These are phyloP conservation scores for Caenorhabditis macrosperma DNA, from an alignment of 2,888 invertebrate species.

Conservation along the genomic window DNA sequence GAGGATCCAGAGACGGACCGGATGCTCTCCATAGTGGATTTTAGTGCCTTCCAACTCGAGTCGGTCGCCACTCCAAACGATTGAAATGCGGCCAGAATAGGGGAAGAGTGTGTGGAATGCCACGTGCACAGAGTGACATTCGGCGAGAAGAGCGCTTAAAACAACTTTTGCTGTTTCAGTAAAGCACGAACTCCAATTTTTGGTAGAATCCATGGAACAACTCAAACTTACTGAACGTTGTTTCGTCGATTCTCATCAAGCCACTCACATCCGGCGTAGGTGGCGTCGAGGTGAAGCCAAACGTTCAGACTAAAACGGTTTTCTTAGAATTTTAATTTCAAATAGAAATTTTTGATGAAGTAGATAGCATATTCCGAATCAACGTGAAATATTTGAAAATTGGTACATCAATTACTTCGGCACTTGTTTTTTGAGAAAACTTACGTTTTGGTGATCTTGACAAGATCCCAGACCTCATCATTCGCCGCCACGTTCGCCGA, in stretches of 20 bases:
- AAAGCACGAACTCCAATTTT: no score
- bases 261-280: conserved; percentile 59
- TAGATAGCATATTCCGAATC: no score
- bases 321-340: no score
- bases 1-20: conserved; percentile 54
- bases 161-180: no score
- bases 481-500: conserved; percentile 43
- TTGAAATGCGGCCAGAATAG: conserved; percentile 31
- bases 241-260: conserved; percentile 23
- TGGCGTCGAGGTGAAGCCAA: conserved; percentile 52
- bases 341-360: no score
- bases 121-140: conserved; percentile 44
- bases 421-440: no score
- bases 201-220: no score
- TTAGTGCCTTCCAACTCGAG: conserved; percentile 18
- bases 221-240: conserved; percentile 53
- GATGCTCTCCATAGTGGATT: conserved; percentile 26
- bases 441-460: neutral
- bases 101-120: conserved; percentile 45
- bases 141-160: conserved; percentile 41
- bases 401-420: no score
- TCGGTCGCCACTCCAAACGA: conserved; percentile 34
- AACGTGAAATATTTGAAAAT: no score
- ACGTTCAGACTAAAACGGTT: conserved; percentile 7
- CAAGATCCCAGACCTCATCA: conserved; percentile 48